Percentiles rank a stretch among this genome's conserved stretches.
Evolutionary conservation across 2,888 invertebrate genomes (phyloP).

Genomic region (Neoascia interrupta): DNA sequence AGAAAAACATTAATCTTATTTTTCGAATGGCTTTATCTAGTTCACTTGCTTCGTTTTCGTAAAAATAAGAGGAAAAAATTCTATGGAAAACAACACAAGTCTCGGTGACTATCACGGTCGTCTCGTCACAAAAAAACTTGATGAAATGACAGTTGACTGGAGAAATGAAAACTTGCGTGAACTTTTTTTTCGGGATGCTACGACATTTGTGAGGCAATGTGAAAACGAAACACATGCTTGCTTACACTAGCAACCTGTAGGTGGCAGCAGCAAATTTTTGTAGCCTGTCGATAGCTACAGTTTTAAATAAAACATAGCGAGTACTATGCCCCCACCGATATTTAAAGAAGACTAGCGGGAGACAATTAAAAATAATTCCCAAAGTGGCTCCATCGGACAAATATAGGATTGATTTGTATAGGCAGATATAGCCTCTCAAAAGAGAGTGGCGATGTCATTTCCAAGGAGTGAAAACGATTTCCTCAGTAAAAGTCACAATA

Average conservation of each 20-base stretch:
- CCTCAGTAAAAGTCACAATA: no score
- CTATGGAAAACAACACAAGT: slow-evolving; percentile 3
- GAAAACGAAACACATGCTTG: background rate
- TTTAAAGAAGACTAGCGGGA: no score
- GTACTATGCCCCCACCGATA: no score
- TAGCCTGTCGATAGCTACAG: no score
- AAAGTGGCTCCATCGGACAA: no score
- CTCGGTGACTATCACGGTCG: slow-evolving; percentile 27
- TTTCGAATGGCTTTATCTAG: background rate
- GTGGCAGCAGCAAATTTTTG: background rate
- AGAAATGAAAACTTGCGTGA: slow-evolving; percentile 40
- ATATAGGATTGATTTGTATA: no score
- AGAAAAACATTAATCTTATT: slow-evolving; percentile 3
- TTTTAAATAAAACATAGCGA: no score
- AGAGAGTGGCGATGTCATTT: no score
- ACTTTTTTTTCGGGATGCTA: slow-evolving; percentile 6
- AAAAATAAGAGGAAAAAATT: slow-evolving; percentile 3
- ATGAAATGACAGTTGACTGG: slow-evolving; percentile 54
- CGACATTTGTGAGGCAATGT: slow-evolving; percentile 37
- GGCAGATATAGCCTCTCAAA: no score
- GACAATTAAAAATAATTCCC: no score
- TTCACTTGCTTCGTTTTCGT: slow-evolving; percentile 4
- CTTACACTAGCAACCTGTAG: slow-evolving; percentile 2
- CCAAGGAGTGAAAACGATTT: no score
- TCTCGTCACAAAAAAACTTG: slow-evolving; percentile 32